These are phyloP conservation scores for Orientallactaga sibirica DNA, from an alignment of 2,797 vertebrate species.

Conservation along the genomic window DNA sequence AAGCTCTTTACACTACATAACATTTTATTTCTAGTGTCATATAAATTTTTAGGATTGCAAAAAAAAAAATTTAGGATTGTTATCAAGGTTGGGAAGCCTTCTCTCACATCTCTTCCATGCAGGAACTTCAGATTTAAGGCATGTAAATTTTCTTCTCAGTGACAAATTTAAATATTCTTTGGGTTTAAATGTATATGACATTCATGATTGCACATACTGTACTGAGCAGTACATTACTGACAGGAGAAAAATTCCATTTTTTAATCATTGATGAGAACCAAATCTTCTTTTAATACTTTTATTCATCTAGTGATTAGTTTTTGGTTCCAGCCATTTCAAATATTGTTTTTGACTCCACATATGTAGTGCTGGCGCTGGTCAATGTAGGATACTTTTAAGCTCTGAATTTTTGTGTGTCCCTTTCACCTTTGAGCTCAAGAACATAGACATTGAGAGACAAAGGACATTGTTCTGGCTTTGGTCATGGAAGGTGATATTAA, in stretches of 20 bases:
- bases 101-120: not conserved
- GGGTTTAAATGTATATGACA: not conserved
- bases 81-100: constrained; percentile 21
- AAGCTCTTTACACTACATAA: not conserved
- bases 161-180: not conserved
- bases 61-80: not conserved
- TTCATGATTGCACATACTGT: not conserved
- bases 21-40: not conserved
- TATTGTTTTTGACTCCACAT: not conserved
- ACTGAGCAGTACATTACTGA: constrained; percentile 2
- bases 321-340: not conserved
- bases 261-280: constrained; percentile 9
- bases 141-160: constrained; percentile 38
- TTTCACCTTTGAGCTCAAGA: not conserved
- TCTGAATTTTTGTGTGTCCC: not conserved
- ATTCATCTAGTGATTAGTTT: not conserved
- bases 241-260: constrained; percentile 48
- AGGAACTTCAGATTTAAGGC: constrained; percentile 14
- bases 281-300: constrained; percentile 7
- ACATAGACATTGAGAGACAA: not conserved
- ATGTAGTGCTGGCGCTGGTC: not conserved
- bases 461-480: not conserved
- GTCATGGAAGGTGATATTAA: not conserved
- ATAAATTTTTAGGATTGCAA: constrained; percentile 18
- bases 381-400: not conserved